Percentiles rank a stretch among this genome's conserved stretches.
Conservation (phyloP, 2,797 vertebrate genomes). For the Enteromius argenteus region DNA sequence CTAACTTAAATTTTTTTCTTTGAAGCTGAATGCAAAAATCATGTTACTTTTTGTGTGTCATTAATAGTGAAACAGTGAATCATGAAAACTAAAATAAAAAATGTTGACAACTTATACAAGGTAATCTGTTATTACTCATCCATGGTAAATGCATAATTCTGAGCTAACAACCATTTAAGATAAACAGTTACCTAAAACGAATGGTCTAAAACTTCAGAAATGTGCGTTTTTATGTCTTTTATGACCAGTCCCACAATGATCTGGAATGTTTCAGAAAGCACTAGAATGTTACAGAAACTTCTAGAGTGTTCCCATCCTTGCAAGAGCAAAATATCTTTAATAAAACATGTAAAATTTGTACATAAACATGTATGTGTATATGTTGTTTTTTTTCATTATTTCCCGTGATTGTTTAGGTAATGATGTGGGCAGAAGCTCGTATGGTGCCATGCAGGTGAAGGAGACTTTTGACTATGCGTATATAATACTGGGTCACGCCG, state of each 20-base stretch:
- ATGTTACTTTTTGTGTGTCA: neutral
- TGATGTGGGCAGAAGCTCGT: conserved; percentile 96
- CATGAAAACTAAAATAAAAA: neutral
- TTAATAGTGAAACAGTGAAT: neutral
- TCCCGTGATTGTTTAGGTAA: conserved; percentile 80
- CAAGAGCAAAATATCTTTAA: too few species aligned
- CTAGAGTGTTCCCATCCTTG: neutral
- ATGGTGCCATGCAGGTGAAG: conserved; percentile 96
- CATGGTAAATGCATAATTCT: too few species aligned
- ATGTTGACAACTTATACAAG: neutral
- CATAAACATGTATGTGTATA: too few species aligned
- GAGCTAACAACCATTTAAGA: too few species aligned
- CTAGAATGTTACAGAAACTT: neutral
- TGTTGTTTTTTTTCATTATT: neutral
- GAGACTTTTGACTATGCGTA: conserved; percentile 98
- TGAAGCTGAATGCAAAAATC: neutral
- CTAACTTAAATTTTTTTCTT: neutral
- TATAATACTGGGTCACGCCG: conserved; percentile 92
- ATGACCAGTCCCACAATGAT: neutral
- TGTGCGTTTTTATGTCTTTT: neutral
- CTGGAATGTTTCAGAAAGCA: neutral
- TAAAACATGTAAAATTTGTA: too few species aligned
- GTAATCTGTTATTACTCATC: neutral
- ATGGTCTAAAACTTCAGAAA: neutral
- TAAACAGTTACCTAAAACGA: neutral